These are phyloP conservation scores for Scaptomyza tumidula DNA, from an alignment of 2,888 invertebrate species.

Conservation along the genomic window DNA sequence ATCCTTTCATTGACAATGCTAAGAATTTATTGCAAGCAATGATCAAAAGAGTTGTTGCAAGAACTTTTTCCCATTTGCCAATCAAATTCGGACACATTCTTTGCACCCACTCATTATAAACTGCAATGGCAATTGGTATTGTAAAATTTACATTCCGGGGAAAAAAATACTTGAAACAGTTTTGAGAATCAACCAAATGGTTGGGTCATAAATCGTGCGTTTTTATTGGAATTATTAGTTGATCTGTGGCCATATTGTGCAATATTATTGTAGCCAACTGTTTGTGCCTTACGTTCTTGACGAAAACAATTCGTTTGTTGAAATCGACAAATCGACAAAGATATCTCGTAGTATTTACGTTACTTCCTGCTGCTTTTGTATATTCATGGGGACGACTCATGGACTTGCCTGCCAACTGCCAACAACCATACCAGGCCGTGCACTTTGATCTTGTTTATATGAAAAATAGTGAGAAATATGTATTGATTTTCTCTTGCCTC, in stretches of 20 bases:
- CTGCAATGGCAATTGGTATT: constrained; percentile 45
- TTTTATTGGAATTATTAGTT: constrained; percentile 78
- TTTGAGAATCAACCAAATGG: constrained; percentile 46
- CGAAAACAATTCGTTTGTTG: constrained; percentile 71
- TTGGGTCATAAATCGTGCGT: constrained; percentile 59
- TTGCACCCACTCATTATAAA: constrained; percentile 52
- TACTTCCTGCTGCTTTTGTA: constrained; percentile 78
- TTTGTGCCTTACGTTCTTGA: constrained; percentile 57
- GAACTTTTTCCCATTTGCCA: constrained; percentile 64
- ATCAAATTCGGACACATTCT: constrained; percentile 52
- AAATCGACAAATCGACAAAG: constrained; percentile 46
- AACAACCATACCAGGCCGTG: constrained; percentile 16
- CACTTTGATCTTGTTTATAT: constrained; percentile 79
- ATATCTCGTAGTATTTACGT: constrained; percentile 70
- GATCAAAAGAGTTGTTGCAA: constrained; percentile 55
- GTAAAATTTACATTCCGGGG: constrained; percentile 50
- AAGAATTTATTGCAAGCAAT: constrained; percentile 15
- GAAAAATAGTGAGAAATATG: constrained; percentile 72
- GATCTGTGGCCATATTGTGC: constrained; percentile 81
- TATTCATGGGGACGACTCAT: constrained; percentile 72
- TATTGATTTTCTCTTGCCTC: neutral
- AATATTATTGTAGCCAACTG: constrained; percentile 72
- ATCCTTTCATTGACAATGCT: constrained; percentile 31
- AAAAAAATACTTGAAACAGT: constrained; percentile 44
- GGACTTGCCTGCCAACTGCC: constrained; percentile 41